Conservation (phyloP, 2,113 vertebrate genomes). For the Phoxinus phoxinus region DNA sequence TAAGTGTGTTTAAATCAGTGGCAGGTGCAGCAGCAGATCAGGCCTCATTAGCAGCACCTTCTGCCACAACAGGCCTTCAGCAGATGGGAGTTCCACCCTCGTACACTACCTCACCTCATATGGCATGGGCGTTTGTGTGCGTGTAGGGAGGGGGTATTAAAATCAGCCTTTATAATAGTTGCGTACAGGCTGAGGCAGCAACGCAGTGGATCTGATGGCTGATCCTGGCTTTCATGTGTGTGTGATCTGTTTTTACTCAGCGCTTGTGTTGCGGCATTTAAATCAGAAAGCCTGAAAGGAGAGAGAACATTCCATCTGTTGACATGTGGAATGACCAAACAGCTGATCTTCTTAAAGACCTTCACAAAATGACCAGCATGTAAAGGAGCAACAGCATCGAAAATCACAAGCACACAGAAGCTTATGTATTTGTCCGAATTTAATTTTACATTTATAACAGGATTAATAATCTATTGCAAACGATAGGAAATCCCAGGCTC, state of each 20-base stretch:
- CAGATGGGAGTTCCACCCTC: constrained; percentile 82
- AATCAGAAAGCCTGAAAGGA: background rate
- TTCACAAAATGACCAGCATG: background rate
- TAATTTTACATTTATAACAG: background rate
- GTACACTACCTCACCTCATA: constrained; percentile 82
- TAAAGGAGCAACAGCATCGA: background rate
- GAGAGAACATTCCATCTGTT: background rate
- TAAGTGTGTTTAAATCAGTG: constrained; percentile 73
- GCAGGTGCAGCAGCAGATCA: constrained; percentile 84
- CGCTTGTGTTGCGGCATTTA: constrained; percentile 2
- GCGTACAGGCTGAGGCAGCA: background rate
- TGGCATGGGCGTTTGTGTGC: constrained; percentile 61
- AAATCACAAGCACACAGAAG: background rate
- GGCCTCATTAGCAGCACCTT: constrained; percentile 84
- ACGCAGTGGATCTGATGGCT: background rate
- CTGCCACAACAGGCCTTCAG: constrained; percentile 77
- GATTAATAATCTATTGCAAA: background rate
- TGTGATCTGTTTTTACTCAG: constrained; percentile 29
- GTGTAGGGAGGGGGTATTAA: constrained; percentile 17
- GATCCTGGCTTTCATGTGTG: constrained; percentile 22
- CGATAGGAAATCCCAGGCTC: background rate
- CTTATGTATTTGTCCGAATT: background rate
- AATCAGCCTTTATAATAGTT: constrained; percentile 38
- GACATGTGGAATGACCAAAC: background rate
- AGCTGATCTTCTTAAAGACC: background rate